Conservation (phyloP, 2,888 invertebrate genomes). For the Itoplectis maculator region DNA sequence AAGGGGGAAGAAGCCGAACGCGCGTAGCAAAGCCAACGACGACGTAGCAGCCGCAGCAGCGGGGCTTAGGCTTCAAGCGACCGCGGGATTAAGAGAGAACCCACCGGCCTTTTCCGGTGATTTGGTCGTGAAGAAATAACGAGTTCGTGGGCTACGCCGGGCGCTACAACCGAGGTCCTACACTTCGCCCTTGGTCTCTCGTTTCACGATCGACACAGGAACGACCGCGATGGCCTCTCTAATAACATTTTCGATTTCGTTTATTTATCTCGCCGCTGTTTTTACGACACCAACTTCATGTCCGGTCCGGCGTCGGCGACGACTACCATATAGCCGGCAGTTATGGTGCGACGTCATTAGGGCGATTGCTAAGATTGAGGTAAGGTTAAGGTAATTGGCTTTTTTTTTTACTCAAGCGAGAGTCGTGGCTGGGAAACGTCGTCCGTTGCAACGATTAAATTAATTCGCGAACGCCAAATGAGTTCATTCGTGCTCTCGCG, state of each 20-base stretch:
- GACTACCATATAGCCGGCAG: conserved; percentile 4
- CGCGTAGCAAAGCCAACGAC: conserved; percentile 44
- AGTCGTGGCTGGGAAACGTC: conserved; percentile 47
- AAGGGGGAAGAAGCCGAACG: conserved; percentile 54
- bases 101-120: conserved; percentile 55
- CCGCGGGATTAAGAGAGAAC: conserved; percentile 61
- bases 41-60: conserved; percentile 26
- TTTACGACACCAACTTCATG: no score
- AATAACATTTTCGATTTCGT: conserved; percentile 33
- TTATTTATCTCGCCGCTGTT: conserved; percentile 7
- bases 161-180: conserved; percentile 1
- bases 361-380: neutral
- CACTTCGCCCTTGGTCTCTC: conserved; percentile 17
- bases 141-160: conserved; percentile 38
- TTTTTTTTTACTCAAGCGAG: conserved; percentile 27
- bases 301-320: neutral
- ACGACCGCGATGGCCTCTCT: neutral
- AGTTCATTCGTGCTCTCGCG: conserved; percentile 49
- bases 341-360: conserved; percentile 12
- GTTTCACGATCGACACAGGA: conserved; percentile 15
- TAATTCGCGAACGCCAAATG: conserved; percentile 60
- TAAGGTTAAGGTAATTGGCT: conserved; percentile 11
- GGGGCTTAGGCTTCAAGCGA: conserved; percentile 56
- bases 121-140: conserved; percentile 63
- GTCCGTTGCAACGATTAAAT: conserved; percentile 50